These are phyloP conservation scores for Argentina silus DNA, from an alignment of 2,797 vertebrate species.

Conservation along the genomic window DNA sequence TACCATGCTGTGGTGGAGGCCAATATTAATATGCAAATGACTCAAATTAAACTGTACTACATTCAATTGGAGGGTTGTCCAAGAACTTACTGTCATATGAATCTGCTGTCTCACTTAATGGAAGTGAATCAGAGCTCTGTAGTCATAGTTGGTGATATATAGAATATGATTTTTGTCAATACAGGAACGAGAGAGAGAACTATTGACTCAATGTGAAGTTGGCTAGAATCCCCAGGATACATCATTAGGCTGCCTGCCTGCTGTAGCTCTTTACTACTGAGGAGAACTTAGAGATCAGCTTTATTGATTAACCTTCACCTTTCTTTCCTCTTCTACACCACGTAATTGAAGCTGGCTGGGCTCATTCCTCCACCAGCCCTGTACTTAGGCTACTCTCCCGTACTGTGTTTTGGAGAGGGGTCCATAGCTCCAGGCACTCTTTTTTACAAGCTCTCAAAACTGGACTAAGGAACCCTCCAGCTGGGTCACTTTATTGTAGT, in stretches of 20 bases:
- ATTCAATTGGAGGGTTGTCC: neutral
- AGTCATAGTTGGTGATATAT: neutral
- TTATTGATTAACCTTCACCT: conserved; percentile 60
- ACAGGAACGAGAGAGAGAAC: conserved; percentile 23
- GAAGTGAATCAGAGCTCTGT: neutral
- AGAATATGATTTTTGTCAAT: conserved; percentile 32
- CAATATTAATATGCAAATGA: conserved; percentile 28
- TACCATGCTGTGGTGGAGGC: neutral
- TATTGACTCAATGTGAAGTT: conserved; percentile 36
- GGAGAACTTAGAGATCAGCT: conserved; percentile 41
- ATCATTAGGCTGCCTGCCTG: conserved; percentile 50
- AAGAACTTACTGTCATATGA: neutral
- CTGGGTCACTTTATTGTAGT: conserved; percentile 49
- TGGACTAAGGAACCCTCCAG: conserved; percentile 54
- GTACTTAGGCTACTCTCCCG: conserved; percentile 16
- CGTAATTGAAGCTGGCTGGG: conserved; percentile 40
- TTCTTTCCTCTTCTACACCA: conserved; percentile 18
- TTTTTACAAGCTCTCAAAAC: conserved; percentile 55
- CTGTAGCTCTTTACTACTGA: conserved; percentile 37
- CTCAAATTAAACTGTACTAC: conserved; percentile 5
- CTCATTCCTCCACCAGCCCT: conserved; percentile 38
- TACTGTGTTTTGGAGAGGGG: conserved; percentile 40
- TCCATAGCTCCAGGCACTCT: conserved; percentile 45
- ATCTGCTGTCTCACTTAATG: neutral
- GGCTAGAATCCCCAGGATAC: conserved; percentile 50